Conservation (phyloP, 2,888 invertebrate species). For the Tupiocoris notatus region DNA sequence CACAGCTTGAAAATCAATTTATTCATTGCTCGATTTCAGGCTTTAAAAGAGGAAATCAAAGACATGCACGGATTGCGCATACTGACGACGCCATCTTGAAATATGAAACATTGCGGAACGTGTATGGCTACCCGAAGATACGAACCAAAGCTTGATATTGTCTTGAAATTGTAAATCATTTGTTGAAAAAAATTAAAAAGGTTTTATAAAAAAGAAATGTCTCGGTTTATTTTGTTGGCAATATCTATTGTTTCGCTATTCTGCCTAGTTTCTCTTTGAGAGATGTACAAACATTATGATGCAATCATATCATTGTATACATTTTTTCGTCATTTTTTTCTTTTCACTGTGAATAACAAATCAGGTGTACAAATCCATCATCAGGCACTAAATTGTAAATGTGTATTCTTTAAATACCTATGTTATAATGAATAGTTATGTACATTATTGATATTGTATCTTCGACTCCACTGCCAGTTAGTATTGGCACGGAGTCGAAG, state of each 20-base stretch:
- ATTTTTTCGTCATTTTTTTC: constrained; percentile 2
- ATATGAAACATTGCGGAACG: neutral
- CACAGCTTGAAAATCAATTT: constrained; percentile 1
- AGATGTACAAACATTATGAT: constrained; percentile 39
- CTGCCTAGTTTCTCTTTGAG: constrained; percentile 38
- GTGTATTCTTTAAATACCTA: constrained; percentile 47
- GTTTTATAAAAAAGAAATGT: constrained; percentile 27
- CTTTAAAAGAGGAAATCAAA: constrained; percentile 73
- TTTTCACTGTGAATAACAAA: constrained; percentile 42
- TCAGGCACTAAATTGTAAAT: constrained; percentile 48
- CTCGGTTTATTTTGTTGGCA: constrained; percentile 23
- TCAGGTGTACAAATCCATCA: constrained; percentile 47
- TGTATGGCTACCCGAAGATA: neutral
- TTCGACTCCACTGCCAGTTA: constrained; percentile 19
- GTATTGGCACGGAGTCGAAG: neutral
- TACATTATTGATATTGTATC: constrained; percentile 43
- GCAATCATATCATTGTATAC: constrained; percentile 20
- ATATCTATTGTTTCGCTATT: constrained; percentile 39
- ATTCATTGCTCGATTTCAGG: constrained; percentile 53
- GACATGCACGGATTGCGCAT: constrained; percentile 82
- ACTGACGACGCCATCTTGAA: constrained; percentile 57
- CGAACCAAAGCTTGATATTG: neutral
- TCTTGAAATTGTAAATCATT: neutral
- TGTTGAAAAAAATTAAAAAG: constrained; percentile 23
- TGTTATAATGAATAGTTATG: constrained; percentile 46